These are phyloP conservation scores for Heterodera filipjevi DNA, from an alignment of 2,888 invertebrate genomes.

Conservation along the genomic window DNA sequence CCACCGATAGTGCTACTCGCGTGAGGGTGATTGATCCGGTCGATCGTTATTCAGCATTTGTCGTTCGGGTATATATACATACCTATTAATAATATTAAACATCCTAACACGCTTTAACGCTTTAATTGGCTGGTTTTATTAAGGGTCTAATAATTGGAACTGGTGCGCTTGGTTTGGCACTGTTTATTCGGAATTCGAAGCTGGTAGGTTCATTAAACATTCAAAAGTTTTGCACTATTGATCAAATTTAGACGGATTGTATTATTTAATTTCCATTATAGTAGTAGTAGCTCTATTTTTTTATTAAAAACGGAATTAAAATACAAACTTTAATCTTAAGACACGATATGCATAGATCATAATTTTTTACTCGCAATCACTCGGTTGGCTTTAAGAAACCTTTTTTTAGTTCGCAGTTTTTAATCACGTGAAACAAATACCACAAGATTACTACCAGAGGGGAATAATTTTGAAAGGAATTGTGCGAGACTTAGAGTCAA, in stretches of 20 bases:
- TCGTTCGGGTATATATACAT: conserved; percentile 58
- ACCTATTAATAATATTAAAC: no score
- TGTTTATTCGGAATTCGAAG: conserved; percentile 60
- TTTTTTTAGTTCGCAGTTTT: conserved; percentile 38
- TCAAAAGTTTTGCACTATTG: background rate
- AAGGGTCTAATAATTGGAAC: conserved; percentile 62
- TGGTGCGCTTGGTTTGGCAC: conserved; percentile 55
- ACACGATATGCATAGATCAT: no score
- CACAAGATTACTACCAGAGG: conserved; percentile 61
- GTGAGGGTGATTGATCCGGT: conserved; percentile 49
- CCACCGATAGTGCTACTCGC: background rate
- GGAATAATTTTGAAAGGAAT: conserved; percentile 60
- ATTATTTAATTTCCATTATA: no score
- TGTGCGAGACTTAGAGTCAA: conserved; percentile 52
- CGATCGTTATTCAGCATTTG: conserved; percentile 54
- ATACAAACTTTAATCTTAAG: no score
- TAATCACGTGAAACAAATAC: conserved; percentile 62
- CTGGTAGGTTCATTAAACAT: no score
- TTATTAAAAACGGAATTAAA: no score
- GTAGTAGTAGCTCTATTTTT: no score
- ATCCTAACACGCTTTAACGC: no score
- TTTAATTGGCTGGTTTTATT: background rate
- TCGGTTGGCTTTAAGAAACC: no score
- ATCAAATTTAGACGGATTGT: no score
- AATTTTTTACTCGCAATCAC: no score